These are phyloP conservation scores for Lepus townsendii DNA, from an alignment of 2,797 vertebrate genomes.

Conservation along the genomic window DNA sequence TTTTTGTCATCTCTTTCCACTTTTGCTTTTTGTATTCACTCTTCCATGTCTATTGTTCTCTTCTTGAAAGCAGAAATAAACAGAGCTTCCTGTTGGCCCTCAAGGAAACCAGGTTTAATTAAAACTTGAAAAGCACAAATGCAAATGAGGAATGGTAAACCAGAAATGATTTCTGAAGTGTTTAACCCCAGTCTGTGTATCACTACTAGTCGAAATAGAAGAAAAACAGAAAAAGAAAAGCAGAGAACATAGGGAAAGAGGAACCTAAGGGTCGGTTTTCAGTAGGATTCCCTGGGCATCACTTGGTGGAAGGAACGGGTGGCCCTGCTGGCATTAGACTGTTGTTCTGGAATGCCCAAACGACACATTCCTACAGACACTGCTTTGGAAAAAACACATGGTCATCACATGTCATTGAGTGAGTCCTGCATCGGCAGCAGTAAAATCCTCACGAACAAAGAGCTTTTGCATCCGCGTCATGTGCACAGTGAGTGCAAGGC, in stretches of 20 bases:
- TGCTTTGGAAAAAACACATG: background rate
- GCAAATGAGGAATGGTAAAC: slow-evolving; percentile 66
- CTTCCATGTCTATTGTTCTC: slow-evolving; percentile 1
- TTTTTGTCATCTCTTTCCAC: background rate
- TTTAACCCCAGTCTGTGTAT: background rate
- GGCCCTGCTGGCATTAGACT: background rate
- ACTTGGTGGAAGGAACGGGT: background rate
- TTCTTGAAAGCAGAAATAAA: slow-evolving; percentile 35
- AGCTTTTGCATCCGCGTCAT: background rate
- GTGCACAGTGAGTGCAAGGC: background rate
- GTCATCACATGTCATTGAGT: slow-evolving; percentile 31
- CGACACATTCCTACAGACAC: background rate
- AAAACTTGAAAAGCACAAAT: slow-evolving; percentile 69
- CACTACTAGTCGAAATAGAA: background rate
- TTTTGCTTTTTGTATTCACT: slow-evolving; percentile 29
- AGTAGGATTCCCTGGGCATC: background rate
- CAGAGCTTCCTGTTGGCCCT: background rate
- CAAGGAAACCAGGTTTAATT: slow-evolving; percentile 64
- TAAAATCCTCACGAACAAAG: slow-evolving; percentile 4
- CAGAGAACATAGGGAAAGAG: background rate
- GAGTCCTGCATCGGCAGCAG: slow-evolving; percentile 21
- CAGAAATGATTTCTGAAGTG: slow-evolving; percentile 49
- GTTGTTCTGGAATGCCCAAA: slow-evolving; percentile 7
- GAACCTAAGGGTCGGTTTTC: background rate
- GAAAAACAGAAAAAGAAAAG: slow-evolving; percentile 27